phyloP scores from a whole-genome alignment of 2,113 vertebrate species.

The Leptobrachium leishanense region DNA sequence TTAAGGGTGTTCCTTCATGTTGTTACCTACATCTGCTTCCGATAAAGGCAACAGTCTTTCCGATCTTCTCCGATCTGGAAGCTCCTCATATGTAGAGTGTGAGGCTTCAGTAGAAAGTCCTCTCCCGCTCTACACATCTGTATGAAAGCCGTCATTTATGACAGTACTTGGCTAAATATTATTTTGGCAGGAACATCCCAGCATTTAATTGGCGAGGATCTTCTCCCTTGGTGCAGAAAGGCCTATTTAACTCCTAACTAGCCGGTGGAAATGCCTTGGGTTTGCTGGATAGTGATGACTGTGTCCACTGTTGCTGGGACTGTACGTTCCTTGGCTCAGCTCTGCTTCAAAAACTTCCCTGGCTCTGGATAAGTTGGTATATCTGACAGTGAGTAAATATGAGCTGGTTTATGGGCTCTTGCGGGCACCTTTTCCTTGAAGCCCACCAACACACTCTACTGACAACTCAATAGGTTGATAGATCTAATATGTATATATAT shows the following conservation, averaged over 20 bases:
- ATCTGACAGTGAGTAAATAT: slow-evolving; percentile 32
- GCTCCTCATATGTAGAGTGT: background rate
- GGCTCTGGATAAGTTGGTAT: slow-evolving; percentile 9
- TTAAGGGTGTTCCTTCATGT: too few relatives aligned
- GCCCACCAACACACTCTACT: slow-evolving; percentile 25
- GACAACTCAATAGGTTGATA: background rate
- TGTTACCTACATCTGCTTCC: too few relatives aligned
- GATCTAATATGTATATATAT: too few relatives aligned
- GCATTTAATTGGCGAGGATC: background rate
- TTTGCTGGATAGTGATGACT: slow-evolving; percentile 34
- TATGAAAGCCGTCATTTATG: slow-evolving; percentile 38
- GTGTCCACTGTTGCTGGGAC: slow-evolving; percentile 12
- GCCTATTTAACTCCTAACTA: background rate
- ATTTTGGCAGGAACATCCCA: slow-evolving; percentile 1
- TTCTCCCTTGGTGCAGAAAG: slow-evolving; percentile 13
- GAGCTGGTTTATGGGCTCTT: slow-evolving; percentile 14
- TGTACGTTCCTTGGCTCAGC: slow-evolving; percentile 20
- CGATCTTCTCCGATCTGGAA: slow-evolving; percentile 9
- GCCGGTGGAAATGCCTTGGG: slow-evolving; percentile 10
- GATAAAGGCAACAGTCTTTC: background rate
- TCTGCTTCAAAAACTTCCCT: slow-evolving; percentile 14
- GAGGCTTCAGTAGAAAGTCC: background rate
- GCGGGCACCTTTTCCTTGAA: background rate
- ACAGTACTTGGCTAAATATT: too few relatives aligned
- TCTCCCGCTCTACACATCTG: background rate